Evolutionary conservation across 2,888 invertebrate genomes (phyloP).

Genomic region (Rhyacophila evoluta): DNA sequence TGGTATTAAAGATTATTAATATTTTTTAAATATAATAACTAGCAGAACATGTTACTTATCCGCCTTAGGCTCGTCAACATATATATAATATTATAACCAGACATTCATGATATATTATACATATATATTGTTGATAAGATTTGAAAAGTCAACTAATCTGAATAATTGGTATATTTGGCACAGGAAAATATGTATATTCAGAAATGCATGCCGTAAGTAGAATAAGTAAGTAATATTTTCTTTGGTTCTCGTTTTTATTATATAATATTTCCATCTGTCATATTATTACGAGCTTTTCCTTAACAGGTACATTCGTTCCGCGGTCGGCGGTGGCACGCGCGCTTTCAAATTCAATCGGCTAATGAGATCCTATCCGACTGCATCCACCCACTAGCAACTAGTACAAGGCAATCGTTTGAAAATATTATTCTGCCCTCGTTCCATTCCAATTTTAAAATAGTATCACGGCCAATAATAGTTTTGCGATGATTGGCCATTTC

Average conservation of each 20-base stretch:
- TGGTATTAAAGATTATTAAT: no score
- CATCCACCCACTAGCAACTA: not conserved
- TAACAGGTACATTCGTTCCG: not conserved
- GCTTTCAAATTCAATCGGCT: conserved; percentile 51
- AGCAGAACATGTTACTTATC: no score
- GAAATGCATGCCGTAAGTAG: no score
- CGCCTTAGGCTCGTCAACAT: no score
- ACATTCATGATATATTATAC: no score
- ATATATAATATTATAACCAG: no score
- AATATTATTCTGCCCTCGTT: not conserved
- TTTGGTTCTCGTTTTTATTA: not conserved
- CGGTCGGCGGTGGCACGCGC: conserved; percentile 35
- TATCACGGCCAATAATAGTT: conserved; percentile 24
- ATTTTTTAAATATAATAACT: no score
- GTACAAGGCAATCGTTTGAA: conserved; percentile 18
- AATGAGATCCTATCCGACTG: conserved; percentile 45
- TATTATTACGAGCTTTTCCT: not conserved
- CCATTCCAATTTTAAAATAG: not conserved
- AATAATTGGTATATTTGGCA: no score
- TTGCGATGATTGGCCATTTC: not conserved
- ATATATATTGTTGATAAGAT: no score
- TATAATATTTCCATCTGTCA: not conserved
- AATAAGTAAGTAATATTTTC: no score
- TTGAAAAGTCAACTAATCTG: no score
- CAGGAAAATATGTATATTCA: no score